Percentiles rank a stretch among this genome's conserved stretches.
Evolutionary conservation across 2,113 vertebrate species (phyloP).

Genomic region (Amphiprion percula): DNA sequence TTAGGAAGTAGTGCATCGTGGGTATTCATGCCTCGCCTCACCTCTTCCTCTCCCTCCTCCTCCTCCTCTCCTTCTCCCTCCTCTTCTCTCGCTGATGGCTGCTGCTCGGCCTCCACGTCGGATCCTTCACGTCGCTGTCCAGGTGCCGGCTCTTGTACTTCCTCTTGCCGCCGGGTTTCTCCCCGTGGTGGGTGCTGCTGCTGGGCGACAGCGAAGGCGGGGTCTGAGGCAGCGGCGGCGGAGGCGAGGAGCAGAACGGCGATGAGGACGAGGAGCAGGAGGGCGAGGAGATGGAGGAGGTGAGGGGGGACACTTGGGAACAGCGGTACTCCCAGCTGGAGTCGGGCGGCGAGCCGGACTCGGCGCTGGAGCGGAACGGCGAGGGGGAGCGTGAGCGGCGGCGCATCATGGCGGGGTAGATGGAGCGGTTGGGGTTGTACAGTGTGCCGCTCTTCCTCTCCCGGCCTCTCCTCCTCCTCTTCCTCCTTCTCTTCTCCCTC

Average conservation of each 20-base stretch:
- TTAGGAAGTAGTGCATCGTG: too few species aligned
- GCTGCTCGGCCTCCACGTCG: conserved; percentile 49
- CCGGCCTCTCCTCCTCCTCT: conserved; percentile 5
- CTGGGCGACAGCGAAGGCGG: conserved; percentile 18
- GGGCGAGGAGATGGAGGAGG: conserved; percentile 34
- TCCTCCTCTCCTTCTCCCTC: background rate
- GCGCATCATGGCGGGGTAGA: conserved; percentile 61
- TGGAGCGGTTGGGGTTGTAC: conserved; percentile 66
- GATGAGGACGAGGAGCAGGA: conserved; percentile 34
- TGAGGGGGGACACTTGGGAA: conserved; percentile 38
- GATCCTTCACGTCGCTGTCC: conserved; percentile 58
- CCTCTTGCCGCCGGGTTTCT: conserved; percentile 79
- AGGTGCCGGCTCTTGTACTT: conserved; percentile 82
- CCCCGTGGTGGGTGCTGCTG: background rate
- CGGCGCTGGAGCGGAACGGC: conserved; percentile 31
- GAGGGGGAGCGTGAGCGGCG: conserved; percentile 41
- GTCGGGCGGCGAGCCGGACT: conserved; percentile 22
- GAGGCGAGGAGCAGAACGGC: conserved; percentile 4
- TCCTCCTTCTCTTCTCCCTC: conserved; percentile 14
- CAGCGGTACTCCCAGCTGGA: conserved; percentile 51
- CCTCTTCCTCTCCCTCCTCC: conserved; percentile 44
- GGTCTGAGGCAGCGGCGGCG: background rate
- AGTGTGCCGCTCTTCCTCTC: conserved; percentile 42
- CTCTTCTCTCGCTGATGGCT: background rate
- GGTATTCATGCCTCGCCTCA: background rate